Evolutionary conservation across 1,140 invertebrate genomes (phyloP).

Genomic region (Condylostylus longicornis): DNA sequence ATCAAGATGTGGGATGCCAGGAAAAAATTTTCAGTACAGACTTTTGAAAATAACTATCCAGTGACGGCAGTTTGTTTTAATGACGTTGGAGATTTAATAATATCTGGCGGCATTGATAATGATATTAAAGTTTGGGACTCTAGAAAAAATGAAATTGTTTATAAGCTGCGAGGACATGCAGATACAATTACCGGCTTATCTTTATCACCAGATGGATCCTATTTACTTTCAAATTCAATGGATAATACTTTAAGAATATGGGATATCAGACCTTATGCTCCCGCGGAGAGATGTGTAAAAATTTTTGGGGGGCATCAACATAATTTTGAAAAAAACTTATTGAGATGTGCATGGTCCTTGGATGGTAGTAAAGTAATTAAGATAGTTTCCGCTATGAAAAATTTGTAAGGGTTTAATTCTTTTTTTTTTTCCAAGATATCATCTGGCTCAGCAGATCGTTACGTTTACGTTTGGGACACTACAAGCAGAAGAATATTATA

Average conservation of each 20-base stretch:
- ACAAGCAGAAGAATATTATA: conserved; percentile 81
- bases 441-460: conserved; percentile 87
- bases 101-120: conserved; percentile 91
- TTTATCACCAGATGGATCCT: conserved; percentile 87
- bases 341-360: conserved; percentile 77
- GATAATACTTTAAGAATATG: conserved; percentile 80
- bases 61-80: conserved; percentile 89
- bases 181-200: conserved; percentile 90
- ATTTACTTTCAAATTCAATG: conserved; percentile 92
- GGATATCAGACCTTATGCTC: conserved; percentile 67
- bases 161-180: conserved; percentile 71
- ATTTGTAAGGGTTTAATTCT: conserved; percentile 41
- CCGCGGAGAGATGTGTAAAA: conserved; percentile 85
- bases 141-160: conserved; percentile 74
- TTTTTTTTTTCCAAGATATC: conserved; percentile 56
- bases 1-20: conserved; percentile 82
- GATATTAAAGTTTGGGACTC: conserved; percentile 98
- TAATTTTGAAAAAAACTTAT: conserved; percentile 93
- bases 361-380: conserved; percentile 73
- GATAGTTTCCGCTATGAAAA: conserved; percentile 7
- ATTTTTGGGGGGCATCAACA: conserved; percentile 87
- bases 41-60: conserved; percentile 69
- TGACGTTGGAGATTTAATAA: conserved; percentile 84
- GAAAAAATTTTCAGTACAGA: conserved; percentile 59
- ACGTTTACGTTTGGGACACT: conserved; percentile 95